Conservation (phyloP, 2,888 invertebrate species). For the Netelia inedita region DNA sequence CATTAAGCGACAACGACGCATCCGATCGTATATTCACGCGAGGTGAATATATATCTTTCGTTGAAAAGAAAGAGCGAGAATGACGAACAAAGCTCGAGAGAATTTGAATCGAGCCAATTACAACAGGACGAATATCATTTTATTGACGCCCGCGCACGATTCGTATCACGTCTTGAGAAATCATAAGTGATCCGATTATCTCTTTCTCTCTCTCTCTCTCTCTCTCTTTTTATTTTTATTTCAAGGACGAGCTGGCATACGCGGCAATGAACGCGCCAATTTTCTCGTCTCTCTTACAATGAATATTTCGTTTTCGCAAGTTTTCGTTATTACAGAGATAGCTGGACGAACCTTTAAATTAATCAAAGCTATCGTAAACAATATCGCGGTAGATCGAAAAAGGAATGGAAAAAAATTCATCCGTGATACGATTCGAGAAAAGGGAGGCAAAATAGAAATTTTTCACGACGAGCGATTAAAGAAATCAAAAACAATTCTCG, state of each 20-base stretch:
- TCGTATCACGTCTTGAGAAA: constrained; percentile 34
- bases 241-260: neutral
- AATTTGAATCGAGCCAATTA: constrained; percentile 72
- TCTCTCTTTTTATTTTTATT: neutral
- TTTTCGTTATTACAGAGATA: neutral
- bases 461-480: too few species aligned
- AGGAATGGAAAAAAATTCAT: neutral
- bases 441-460: too few species aligned
- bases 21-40: constrained; percentile 71
- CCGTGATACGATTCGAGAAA: too few species aligned
- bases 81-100: constrained; percentile 54
- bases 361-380: constrained; percentile 10
- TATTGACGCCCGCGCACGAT: constrained; percentile 63
- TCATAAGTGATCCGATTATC: neutral
- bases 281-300: neutral
- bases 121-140: constrained; percentile 58
- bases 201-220: neutral
- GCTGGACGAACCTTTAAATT: neutral
- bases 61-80: constrained; percentile 36
- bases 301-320: neutral
- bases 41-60: constrained; percentile 60
- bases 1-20: constrained; percentile 72
- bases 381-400: neutral
- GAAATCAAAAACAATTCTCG: too few species aligned
- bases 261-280: too few species aligned